phyloP scores from a whole-genome alignment of 2,113 vertebrate species.

The Asarcornis scutulata region DNA sequence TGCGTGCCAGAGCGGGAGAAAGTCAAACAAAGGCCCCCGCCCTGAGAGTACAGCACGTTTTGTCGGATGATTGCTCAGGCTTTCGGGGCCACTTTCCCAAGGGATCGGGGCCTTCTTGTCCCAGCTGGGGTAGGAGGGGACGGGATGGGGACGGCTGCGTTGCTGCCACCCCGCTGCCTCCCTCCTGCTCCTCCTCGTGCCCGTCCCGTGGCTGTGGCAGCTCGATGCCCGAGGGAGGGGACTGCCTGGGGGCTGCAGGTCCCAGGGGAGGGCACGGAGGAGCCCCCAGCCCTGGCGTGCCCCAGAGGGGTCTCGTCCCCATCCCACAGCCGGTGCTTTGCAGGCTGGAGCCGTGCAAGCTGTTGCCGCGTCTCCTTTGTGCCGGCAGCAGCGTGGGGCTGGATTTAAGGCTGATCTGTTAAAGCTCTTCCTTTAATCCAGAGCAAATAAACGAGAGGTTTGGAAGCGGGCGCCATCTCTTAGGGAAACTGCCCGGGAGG shows the following conservation, averaged over 20 bases:
- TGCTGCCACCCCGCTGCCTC: fast-evolving
- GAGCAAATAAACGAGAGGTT: constrained; percentile 63
- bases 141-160: not conserved
- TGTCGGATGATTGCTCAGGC: not conserved
- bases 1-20: constrained; percentile 19
- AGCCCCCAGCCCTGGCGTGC: fast-evolving
- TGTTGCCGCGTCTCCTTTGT: constrained; percentile 76
- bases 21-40: constrained; percentile 71
- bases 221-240: fast-evolving
- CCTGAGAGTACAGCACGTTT: constrained; percentile 47
- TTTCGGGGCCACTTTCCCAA: not conserved
- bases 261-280: not conserved
- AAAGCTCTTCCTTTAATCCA: constrained; percentile 65
- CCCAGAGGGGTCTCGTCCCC: not conserved
- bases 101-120: not conserved
- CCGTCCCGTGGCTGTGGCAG: fast-evolving
- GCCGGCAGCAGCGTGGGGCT: constrained; percentile 17
- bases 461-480: constrained; percentile 55
- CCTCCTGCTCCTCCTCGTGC: fast-evolving
- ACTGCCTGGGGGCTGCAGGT: not conserved
- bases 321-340: fast-evolving
- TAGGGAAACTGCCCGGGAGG: constrained; percentile 50
- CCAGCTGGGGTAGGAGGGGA: fast-evolving
- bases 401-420: constrained; percentile 55
- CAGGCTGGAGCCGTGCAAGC: constrained; percentile 58